Evolutionary conservation across 2,888 invertebrate genomes (phyloP), one percentile per base, ranked within the genome.

Genomic region (Hirtodrosophila alboralis): DNA sequence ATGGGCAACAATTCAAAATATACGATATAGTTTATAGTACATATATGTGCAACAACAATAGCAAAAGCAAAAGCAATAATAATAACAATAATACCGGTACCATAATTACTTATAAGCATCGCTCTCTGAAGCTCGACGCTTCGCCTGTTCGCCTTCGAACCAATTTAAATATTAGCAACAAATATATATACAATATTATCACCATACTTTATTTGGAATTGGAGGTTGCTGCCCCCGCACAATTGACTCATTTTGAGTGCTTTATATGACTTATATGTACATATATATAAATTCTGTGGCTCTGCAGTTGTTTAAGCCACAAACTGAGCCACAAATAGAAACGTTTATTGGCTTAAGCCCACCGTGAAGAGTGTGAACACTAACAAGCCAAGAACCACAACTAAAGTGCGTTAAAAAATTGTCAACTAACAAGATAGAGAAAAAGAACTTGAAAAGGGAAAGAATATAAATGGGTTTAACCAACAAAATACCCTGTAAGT

Each of bases 201-300:
- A 44, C 27, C 53, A 12, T 31, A 56, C 61, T 47, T n/a, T 68
- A 71, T 85, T 79, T 76, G 75, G 62, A 44, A 56, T 61, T 68
- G 77, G 69, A 85, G 79, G 86, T 66, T 72, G 63, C 86, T 69
- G 80, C 79, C 86, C 86, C 79, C 79, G 74, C 79, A 73, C 38
- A 23, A 57, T 68, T 73, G 58, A 62, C 64, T 64, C 63, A 59
- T 61, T 64, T 52, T 52, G 37, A 43, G n/a, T 36, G 47, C 23
- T 26, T 47, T 43, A 33, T 58, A 28, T 54, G 59, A 56, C 33
- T 14, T 52, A 27, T 36, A 28, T 66, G n/a, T 34, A 14, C 38
- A 4, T 44, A 14, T 48, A 34, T 34, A 43, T 37, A 33, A 43
- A 30, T 38, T 38, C 14, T 45, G 28, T 13, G 36, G 34, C 34